Evolutionary conservation across 2,113 vertebrate genomes (phyloP).

Genomic region (Erythrocercus mccallii): DNA sequence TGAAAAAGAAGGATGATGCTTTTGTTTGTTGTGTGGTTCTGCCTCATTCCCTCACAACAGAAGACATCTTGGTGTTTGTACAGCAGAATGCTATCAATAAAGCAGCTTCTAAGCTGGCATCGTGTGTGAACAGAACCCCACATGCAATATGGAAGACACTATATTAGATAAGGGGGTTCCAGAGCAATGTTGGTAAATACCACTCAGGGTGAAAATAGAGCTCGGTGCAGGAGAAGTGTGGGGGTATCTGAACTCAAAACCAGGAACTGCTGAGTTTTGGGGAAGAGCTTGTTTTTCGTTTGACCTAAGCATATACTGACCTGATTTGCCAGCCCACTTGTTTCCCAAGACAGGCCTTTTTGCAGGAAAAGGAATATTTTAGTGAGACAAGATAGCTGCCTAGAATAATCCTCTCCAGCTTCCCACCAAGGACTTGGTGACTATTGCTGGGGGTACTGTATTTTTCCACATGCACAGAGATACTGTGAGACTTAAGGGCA

Average conservation of each 20-base stretch:
- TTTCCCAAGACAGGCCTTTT: background rate
- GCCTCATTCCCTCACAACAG: background rate
- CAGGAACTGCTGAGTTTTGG: background rate
- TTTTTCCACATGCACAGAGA: background rate
- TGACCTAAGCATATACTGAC: background rate
- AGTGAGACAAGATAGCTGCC: background rate
- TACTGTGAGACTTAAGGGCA: background rate
- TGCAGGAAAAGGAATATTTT: background rate
- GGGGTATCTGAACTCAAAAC: background rate
- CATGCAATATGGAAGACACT: accelerated
- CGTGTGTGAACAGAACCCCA: background rate
- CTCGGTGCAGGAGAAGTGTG: background rate
- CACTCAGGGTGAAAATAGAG: background rate
- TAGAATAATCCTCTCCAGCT: background rate
- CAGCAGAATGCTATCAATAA: background rate
- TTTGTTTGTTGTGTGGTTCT: background rate
- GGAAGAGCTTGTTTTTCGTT: background rate
- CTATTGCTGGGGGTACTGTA: background rate
- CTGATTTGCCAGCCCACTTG: background rate
- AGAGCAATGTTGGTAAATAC: background rate
- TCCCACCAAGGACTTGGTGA: background rate
- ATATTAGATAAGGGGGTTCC: background rate
- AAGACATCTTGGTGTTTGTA: background rate
- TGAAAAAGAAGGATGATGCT: background rate
- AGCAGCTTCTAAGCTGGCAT: background rate